Conservation (phyloP, 1,140 invertebrate genomes). For the Zaprionus gabonicus region DNA sequence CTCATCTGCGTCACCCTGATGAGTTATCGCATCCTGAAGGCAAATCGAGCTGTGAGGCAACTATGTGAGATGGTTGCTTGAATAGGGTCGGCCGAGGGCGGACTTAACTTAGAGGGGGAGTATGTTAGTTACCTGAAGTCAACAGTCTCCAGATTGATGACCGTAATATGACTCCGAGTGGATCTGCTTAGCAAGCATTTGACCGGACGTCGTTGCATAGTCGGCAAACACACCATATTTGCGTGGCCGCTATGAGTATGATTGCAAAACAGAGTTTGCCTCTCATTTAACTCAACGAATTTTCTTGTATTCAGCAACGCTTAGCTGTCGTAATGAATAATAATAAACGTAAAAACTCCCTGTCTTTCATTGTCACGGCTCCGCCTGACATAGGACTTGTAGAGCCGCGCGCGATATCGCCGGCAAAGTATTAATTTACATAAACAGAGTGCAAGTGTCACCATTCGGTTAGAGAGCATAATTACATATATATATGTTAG, state of each 20-base stretch:
- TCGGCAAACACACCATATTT: neutral
- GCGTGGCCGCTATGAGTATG: neutral
- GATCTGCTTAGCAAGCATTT: neutral
- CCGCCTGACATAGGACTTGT: too few relatives aligned
- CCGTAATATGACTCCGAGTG: neutral
- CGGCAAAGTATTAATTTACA: too few relatives aligned
- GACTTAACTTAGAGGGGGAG: conserved; percentile 5
- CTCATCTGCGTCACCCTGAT: neutral
- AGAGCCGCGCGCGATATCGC: too few relatives aligned
- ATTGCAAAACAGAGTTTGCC: neutral
- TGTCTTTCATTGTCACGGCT: too few relatives aligned
- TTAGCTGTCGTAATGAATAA: too few relatives aligned
- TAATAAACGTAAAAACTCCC: too few relatives aligned
- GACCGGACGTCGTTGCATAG: neutral
- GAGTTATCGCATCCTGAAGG: neutral
- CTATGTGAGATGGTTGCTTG: conserved; percentile 2
- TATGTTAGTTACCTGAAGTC: conserved; percentile 9
- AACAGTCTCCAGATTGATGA: neutral
- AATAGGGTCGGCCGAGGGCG: conserved; percentile 34
- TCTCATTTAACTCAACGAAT: neutral
- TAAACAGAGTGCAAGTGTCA: too few relatives aligned
- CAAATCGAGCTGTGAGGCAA: conserved; percentile 8
- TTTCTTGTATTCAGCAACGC: too few relatives aligned
- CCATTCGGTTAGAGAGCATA: too few relatives aligned
- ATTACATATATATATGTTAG: too few relatives aligned